phyloP scores from a whole-genome alignment of 23 tunicate species.

The Aplidium turbinatum region DNA sequence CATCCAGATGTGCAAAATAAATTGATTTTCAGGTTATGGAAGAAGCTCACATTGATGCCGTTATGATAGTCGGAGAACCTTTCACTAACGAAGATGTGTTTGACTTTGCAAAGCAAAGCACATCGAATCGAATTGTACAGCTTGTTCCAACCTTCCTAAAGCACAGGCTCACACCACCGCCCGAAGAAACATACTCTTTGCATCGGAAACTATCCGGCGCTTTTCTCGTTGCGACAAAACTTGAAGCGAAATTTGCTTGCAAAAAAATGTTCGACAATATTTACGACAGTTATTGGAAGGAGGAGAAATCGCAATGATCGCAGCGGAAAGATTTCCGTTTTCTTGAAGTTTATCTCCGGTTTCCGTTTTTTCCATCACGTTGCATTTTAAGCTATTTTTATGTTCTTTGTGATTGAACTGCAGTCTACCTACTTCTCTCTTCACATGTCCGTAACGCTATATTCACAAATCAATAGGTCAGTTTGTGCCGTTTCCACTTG shows the following conservation, averaged over 20 bases:
- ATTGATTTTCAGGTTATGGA: slow-evolving; percentile 63
- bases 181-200: slow-evolving; percentile 93
- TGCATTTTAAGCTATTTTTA: too few relatives aligned
- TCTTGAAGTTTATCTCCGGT: too few relatives aligned
- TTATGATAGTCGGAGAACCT: slow-evolving; percentile 98
- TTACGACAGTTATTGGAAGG: slow-evolving; percentile 47
- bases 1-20: too few relatives aligned
- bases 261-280: slow-evolving; percentile 61
- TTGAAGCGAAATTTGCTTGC: slow-evolving; percentile 82
- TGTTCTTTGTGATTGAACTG: too few relatives aligned
- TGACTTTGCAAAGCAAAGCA: slow-evolving; percentile 82
- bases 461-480: too few relatives aligned
- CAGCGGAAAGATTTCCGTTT: not conserved
- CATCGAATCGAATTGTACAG: slow-evolving; percentile 69
- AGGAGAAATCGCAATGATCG: not conserved
- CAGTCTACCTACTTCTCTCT: too few relatives aligned
- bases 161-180: slow-evolving; percentile 93
- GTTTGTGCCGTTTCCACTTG: too few relatives aligned
- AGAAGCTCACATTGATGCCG: slow-evolving; percentile 93
- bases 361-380: too few relatives aligned
- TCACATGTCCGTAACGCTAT: too few relatives aligned
- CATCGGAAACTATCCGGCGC: slow-evolving; percentile 94
- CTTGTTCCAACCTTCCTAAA: slow-evolving; percentile 87
- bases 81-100: slow-evolving; percentile 70
- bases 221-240: slow-evolving; percentile 71